Conservation (phyloP, 2,888 invertebrate species). For the Nudaria mundana region DNA sequence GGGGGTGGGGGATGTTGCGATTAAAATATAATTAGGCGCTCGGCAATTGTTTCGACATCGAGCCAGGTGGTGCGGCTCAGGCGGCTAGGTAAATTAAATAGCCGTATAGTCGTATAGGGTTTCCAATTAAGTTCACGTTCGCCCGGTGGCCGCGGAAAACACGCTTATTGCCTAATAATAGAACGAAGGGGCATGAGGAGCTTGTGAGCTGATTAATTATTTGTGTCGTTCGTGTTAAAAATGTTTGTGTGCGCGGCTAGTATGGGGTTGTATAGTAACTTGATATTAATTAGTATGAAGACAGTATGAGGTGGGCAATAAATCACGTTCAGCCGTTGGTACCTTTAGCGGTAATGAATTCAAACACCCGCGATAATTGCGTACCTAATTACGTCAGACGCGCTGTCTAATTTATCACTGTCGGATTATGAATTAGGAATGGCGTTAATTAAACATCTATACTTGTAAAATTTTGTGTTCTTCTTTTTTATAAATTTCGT, state of each 20-base stretch:
- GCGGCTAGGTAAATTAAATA: conserved; percentile 75
- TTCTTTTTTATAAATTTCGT: conserved; percentile 22
- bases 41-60: conserved; percentile 79
- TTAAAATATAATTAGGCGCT: conserved; percentile 80
- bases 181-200: conserved; percentile 57
- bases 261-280: conserved; percentile 44
- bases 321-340: conserved; percentile 65
- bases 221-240: conserved; percentile 47
- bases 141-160: conserved; percentile 58
- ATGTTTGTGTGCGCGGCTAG: conserved; percentile 30
- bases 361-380: conserved; percentile 78
- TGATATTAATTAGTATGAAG: conserved; percentile 71
- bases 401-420: conserved; percentile 76
- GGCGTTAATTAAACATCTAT: conserved; percentile 77
- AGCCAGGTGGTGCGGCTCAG: conserved; percentile 69
- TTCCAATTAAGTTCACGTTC: conserved; percentile 68
- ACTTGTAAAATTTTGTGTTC: conserved; percentile 56
- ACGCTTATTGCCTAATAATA: conserved; percentile 75
- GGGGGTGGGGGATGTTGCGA: conserved; percentile 62
- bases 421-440: conserved; percentile 79
- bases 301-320: conserved; percentile 58
- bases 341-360: conserved; percentile 75
- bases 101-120: conserved; percentile 73
- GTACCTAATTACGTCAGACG: conserved; percentile 75
- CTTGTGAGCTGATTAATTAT: conserved; percentile 66